A percentile compares a stretch with the other conserved stretches of the same genome.
Evolutionary conservation across 2,888 invertebrate species (phyloP).

Genomic region (Dasysyrphus tricinctus): DNA sequence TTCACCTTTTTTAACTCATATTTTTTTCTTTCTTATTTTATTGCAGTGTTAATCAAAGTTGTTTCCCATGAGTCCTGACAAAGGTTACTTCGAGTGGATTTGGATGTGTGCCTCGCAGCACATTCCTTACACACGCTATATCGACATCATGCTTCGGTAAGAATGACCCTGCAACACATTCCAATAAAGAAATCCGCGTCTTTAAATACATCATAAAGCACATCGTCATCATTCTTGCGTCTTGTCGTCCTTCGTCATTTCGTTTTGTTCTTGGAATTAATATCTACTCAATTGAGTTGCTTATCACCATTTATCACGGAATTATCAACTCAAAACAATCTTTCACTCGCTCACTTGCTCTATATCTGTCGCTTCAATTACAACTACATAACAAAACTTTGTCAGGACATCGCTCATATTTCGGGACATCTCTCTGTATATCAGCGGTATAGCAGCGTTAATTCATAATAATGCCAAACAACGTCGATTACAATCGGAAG

Average conservation of each 20-base stretch:
- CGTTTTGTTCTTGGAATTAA: slow-evolving; percentile 37
- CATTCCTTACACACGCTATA: slow-evolving; percentile 27
- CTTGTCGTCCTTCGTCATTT: slow-evolving; percentile 23
- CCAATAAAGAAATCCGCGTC: not conserved
- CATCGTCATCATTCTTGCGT: not conserved
- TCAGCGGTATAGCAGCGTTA: not conserved
- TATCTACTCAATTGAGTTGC: slow-evolving; percentile 70
- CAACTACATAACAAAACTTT: slow-evolving; percentile 23
- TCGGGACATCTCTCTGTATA: not conserved
- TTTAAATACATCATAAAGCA: slow-evolving; percentile 54
- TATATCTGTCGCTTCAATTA: slow-evolving; percentile 1
- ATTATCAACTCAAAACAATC: slow-evolving; percentile 60
- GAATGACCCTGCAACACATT: slow-evolving; percentile 11
- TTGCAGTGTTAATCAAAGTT: slow-evolving; percentile 45
- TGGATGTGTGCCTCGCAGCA: slow-evolving; percentile 9
- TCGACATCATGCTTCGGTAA: slow-evolving; percentile 30
- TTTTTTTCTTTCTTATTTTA: slow-evolving; percentile 12
- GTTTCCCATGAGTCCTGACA: slow-evolving; percentile 55
- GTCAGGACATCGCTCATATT: slow-evolving; percentile 21
- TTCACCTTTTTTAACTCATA: not conserved
- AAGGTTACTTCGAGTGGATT: slow-evolving; percentile 45
- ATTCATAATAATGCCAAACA: slow-evolving; percentile 80
- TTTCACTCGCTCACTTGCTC: slow-evolving; percentile 10
- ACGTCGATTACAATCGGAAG: slow-evolving; percentile 83
- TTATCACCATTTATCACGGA: slow-evolving; percentile 72